Base-by-base conservation (phyloP, 2,113 vertebrate species). In the Tragulus kanchil region DNA sequence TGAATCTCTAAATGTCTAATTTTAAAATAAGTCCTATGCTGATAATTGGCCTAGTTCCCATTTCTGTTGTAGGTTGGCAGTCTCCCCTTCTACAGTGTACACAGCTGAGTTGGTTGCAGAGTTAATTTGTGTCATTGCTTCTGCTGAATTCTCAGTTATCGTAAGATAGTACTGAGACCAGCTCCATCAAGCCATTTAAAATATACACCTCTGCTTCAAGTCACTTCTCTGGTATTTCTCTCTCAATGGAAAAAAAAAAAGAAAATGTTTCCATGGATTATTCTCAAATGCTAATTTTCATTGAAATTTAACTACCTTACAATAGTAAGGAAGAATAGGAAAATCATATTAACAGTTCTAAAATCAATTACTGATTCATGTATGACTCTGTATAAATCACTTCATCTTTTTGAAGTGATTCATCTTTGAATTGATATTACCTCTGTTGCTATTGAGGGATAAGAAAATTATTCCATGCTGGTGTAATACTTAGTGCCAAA, bases 241-340 rank as follows among this genome's bases (percentile, higher is more conserved):
- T 83, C 58, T 67, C 64, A 87, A 14, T 77, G 14, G 14, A 78
- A 87, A 88, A 36, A 65, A n/a, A 65, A 45, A 89, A 17, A 17
- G 36, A 58, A 88, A 65, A 21, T 17, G 26, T 87, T 87, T 42
- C 12, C 14, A 90, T 16, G 9, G 5, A 58, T 90, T 92, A 95
- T 90, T 93, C 45, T 93, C 81, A 96, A 95, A 56, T 69, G 85
- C 59, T 87, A 85, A 62, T 92, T 86, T 97, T 75, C 26, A 93
- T 48, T 89, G 52, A 95, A 94, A 96, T 71, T 69, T 71, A 89
- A 93, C 52, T 62, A 85, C 13, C 14, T 85, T 90, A 86, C 21
- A 58, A 84, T 85, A 89, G 14, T 65, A 82, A 89, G 36, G 3
- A 81, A 96, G 45, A 96, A 67, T 14, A 94, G 28, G 14, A 93